Percentiles rank a stretch among this genome's conserved stretches.
phyloP scores from a whole-genome alignment of 1,140 invertebrate genomes.

The Coptotermes formosanus region DNA sequence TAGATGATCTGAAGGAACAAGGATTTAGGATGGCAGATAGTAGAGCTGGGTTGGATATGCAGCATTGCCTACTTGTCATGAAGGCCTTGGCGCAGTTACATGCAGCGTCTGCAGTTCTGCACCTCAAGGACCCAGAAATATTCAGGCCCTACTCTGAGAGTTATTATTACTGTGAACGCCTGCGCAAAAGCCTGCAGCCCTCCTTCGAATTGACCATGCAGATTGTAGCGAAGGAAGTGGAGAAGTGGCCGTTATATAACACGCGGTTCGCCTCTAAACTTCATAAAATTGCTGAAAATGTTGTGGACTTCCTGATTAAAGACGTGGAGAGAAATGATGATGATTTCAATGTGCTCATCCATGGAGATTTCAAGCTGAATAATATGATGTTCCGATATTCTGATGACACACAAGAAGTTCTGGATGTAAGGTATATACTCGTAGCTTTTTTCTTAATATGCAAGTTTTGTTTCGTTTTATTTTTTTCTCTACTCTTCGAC shows the following conservation, averaged over 20 bases:
- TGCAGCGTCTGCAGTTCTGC: neutral
- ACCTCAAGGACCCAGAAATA: neutral
- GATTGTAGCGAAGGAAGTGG: neutral
- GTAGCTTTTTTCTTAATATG: neutral
- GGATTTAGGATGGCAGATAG: constrained; percentile 30
- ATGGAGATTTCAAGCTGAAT: neutral
- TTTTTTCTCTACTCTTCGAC: no score
- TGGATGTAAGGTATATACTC: neutral
- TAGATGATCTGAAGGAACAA: constrained; percentile 25
- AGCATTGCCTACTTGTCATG: constrained; percentile 25
- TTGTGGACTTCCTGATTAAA: neutral
- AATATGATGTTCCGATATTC: neutral
- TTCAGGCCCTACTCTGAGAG: neutral
- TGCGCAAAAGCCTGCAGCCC: neutral
- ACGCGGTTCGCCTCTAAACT: neutral
- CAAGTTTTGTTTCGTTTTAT: neutral
- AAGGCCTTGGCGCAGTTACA: neutral
- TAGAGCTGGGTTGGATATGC: constrained; percentile 21
- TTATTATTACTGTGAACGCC: neutral
- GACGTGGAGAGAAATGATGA: neutral
- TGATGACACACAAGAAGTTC: neutral
- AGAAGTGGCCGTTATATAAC: neutral
- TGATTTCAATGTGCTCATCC: neutral
- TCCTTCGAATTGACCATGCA: no score
- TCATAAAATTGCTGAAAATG: neutral